These are phyloP conservation scores for Crossaster papposus DNA, from an alignment of 53 echinoderm and acorn worm species.

Conservation along the genomic window DNA sequence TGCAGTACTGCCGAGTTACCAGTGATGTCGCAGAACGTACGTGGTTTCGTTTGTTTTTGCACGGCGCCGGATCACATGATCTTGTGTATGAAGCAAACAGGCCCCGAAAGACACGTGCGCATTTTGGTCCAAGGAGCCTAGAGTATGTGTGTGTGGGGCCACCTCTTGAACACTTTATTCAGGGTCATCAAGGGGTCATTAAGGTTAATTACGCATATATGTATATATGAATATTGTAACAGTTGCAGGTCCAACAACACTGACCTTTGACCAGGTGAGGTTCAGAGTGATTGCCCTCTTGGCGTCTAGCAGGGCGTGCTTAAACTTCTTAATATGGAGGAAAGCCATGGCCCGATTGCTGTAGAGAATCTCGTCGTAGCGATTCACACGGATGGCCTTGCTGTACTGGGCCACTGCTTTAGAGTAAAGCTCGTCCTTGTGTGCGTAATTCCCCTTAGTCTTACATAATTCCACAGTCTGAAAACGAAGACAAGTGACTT, in stretches of 20 bases:
- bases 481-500: background rate
- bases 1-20: no score
- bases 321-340: conserved; percentile 66
- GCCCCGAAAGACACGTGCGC: no score
- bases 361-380: conserved; percentile 78
- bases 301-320: conserved; percentile 82
- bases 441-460: conserved; percentile 64
- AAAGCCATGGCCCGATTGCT: conserved; percentile 83
- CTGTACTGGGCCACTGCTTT: conserved; percentile 57
- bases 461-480: conserved; percentile 59
- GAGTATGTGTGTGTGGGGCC: no score
- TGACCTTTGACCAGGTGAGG: conserved; percentile 82
- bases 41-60: no score
- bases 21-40: no score
- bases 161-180: no score
- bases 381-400: conserved; percentile 64
- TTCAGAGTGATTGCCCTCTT: conserved; percentile 77
- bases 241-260: background rate
- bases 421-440: conserved; percentile 42
- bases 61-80: no score
- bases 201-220: no score
- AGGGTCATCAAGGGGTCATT: no score
- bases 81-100: no score
- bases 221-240: no score
- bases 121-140: no score